Evolutionary conservation across 1,140 invertebrate species (phyloP).

Genomic region (Megathymus violae): DNA sequence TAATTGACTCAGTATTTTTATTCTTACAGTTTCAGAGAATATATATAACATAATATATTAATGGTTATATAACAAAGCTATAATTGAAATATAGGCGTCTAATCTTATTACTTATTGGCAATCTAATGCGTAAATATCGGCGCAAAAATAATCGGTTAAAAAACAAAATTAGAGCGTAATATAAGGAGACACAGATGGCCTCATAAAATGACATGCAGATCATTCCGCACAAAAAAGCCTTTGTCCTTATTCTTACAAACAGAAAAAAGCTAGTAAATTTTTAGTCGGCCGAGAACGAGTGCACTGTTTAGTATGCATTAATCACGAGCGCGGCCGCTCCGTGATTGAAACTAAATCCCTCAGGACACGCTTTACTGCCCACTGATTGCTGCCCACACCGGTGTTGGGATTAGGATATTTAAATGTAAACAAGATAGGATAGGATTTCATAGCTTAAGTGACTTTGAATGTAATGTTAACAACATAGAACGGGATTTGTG

Average conservation of each 20-base stretch:
- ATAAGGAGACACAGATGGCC: too few relatives aligned
- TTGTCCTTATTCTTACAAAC: background rate
- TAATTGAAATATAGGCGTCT: too few relatives aligned
- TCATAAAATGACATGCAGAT: slow-evolving; percentile 45
- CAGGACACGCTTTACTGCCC: slow-evolving; percentile 54
- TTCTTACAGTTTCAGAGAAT: too few relatives aligned
- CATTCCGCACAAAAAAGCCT: slow-evolving; percentile 37
- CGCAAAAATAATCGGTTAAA: too few relatives aligned
- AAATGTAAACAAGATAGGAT: slow-evolving; percentile 49
- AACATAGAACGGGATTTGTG: too few relatives aligned
- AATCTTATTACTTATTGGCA: too few relatives aligned
- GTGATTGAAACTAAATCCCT: slow-evolving; percentile 77
- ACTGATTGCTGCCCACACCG: slow-evolving; percentile 63
- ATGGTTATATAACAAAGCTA: too few relatives aligned
- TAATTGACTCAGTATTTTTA: too few relatives aligned
- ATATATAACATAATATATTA: too few relatives aligned
- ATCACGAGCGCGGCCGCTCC: slow-evolving; percentile 59
- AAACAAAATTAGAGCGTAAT: too few relatives aligned
- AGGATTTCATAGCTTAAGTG: slow-evolving; percentile 34
- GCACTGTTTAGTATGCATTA: slow-evolving; percentile 77
- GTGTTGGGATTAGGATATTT: slow-evolving; percentile 62
- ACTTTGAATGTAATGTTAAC: slow-evolving; percentile 17
- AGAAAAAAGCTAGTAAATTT: slow-evolving; percentile 31
- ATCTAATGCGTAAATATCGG: too few relatives aligned
- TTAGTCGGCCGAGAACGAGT: slow-evolving; percentile 8